Conservation (phyloP, 2,888 invertebrate species). For the Chrysotoxum bicinctum region DNA sequence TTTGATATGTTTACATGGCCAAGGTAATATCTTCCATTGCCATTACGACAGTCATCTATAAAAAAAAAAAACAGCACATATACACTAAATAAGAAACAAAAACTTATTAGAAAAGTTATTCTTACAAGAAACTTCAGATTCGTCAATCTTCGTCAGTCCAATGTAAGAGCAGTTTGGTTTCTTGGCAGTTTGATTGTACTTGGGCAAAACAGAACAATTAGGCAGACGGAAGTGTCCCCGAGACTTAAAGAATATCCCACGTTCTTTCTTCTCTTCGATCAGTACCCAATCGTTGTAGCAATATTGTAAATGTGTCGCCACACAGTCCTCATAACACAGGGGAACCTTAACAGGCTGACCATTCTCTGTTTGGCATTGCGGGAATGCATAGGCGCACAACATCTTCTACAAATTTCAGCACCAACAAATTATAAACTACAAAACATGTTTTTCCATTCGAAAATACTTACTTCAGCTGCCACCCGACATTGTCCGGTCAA, state of each 20-base stretch:
- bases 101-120: neutral
- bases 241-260: constrained; percentile 89
- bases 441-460: too few relatives aligned
- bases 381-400: constrained; percentile 95
- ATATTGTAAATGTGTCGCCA: constrained; percentile 93
- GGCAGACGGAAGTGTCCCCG: constrained; percentile 94
- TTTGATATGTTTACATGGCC: constrained; percentile 93
- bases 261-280: constrained; percentile 92
- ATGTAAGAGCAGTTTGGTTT: constrained; percentile 90
- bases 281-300: constrained; percentile 97
- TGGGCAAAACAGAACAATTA: constrained; percentile 91
- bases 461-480: constrained; percentile 88
- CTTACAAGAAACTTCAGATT: constrained; percentile 91
- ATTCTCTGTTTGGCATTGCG: constrained; percentile 88
- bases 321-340: constrained; percentile 95
- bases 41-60: constrained; percentile 91
- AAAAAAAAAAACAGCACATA: neutral
- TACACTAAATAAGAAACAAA: neutral
- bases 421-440: neutral
- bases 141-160: constrained; percentile 91
- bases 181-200: constrained; percentile 85
- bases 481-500: constrained; percentile 92
- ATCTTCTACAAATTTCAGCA: constrained; percentile 84
- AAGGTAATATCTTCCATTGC: constrained; percentile 94
- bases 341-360: constrained; percentile 88